Evolutionary conservation across 2,797 vertebrate species (phyloP).

Genomic region (Hozukius guyotensis): DNA sequence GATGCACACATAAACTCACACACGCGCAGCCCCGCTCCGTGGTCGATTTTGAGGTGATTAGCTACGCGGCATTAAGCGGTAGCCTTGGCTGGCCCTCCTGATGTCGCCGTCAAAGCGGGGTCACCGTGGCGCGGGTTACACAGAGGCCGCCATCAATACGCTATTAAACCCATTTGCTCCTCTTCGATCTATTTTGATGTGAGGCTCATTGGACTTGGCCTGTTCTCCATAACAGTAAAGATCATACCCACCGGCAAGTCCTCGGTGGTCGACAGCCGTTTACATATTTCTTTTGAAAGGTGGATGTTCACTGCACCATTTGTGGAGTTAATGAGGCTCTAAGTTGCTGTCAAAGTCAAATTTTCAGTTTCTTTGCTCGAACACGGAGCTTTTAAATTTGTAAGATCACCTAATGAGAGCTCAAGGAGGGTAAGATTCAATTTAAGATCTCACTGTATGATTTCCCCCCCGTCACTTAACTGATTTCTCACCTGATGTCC

Average conservation of each 20-base stretch:
- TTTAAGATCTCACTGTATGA: neutral
- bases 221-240: neutral
- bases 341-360: constrained; percentile 36
- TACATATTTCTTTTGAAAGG: constrained; percentile 48
- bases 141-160: constrained; percentile 36
- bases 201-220: constrained; percentile 1
- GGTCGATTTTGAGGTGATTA: constrained; percentile 49
- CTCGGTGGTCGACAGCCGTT: neutral
- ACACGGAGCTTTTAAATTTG: constrained; percentile 18
- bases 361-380: constrained; percentile 17
- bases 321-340: constrained; percentile 54
- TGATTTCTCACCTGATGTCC: neutral
- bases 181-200: constrained; percentile 35
- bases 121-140: constrained; percentile 16
- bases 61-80: constrained; percentile 39
- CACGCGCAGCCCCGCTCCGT: neutral
- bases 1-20: constrained; percentile 21
- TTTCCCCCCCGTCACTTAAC: neutral
- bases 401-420: constrained; percentile 3
- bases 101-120: constrained; percentile 40
- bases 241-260: constrained; percentile 9
- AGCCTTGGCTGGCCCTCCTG: constrained; percentile 16
- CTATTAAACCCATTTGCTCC: constrained; percentile 41
- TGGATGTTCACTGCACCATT: constrained; percentile 39
- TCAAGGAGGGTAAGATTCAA: neutral